These are phyloP conservation scores for Xylocopa sonorina DNA, from an alignment of 1,140 invertebrate genomes.

Conservation along the genomic window DNA sequence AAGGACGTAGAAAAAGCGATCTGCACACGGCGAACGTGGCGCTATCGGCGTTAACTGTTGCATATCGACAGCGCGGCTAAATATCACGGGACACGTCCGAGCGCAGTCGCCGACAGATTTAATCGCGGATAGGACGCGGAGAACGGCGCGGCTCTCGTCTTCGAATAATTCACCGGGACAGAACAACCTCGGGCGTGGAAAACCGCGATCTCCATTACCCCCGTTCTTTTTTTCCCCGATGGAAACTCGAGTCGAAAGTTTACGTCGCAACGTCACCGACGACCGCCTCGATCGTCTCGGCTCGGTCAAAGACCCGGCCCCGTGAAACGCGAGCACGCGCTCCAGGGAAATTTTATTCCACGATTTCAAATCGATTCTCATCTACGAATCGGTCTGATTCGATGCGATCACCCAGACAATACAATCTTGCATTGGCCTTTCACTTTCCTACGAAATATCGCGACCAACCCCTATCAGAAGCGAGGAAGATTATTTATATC, in stretches of 20 bases:
- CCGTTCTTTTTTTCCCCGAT: conserved; percentile 43
- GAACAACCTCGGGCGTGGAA: conserved; percentile 67
- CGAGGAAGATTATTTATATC: no score
- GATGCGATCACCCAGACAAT: no score
- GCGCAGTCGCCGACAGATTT: background rate
- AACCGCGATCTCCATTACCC: conserved; percentile 54
- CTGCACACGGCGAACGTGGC: background rate
- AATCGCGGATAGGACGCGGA: background rate
- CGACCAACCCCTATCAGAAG: no score
- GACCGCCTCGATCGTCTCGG: conserved; percentile 42
- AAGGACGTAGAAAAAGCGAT: background rate
- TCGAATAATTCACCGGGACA: conserved; percentile 61
- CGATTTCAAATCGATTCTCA: background rate
- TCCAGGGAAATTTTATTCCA: no score
- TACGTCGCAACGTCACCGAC: conserved; percentile 54
- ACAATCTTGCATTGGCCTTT: no score
- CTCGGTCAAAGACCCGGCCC: conserved; percentile 16
- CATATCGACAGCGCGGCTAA: background rate
- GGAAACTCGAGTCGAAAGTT: conserved; percentile 62
- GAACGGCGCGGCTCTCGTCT: conserved; percentile 30
- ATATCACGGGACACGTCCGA: background rate
- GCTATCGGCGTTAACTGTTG: conserved; percentile 6
- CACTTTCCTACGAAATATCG: no score
- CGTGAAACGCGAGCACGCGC: conserved; percentile 28
- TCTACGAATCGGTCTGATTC: no score